These are phyloP conservation scores for Tortrix viridana DNA, from an alignment of 2,888 invertebrate genomes.

Conservation along the genomic window DNA sequence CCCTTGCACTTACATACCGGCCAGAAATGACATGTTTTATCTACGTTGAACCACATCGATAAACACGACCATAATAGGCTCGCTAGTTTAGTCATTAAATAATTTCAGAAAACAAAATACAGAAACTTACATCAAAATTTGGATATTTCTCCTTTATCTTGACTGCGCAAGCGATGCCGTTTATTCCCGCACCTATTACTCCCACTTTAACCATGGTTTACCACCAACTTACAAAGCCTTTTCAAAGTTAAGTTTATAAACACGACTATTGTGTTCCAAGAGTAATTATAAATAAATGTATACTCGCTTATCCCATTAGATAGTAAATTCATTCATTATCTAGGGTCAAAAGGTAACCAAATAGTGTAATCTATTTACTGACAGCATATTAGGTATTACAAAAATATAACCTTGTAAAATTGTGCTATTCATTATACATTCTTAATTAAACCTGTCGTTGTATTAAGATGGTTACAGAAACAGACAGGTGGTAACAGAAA, in stretches of 20 bases:
- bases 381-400: too few species aligned
- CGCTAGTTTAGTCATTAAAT: neutral
- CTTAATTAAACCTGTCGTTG: too few species aligned
- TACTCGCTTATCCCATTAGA: neutral
- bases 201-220: constrained; percentile 73
- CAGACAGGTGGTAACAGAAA: too few species aligned
- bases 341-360: constrained; percentile 26
- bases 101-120: neutral
- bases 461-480: too few species aligned
- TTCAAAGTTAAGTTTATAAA: neutral
- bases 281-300: constrained; percentile 2
- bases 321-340: constrained; percentile 15
- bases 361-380: neutral
- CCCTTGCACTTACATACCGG: too few species aligned
- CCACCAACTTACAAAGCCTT: neutral
- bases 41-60: too few species aligned
- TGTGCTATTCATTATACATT: too few species aligned
- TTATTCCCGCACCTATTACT: constrained; percentile 91
- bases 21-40: too few species aligned
- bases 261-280: too few species aligned
- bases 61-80: too few species aligned
- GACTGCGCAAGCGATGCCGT: constrained; percentile 88
- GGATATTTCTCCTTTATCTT: constrained; percentile 85
- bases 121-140: constrained; percentile 63
- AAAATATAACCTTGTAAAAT: too few species aligned